Conservation (phyloP, 2,797 vertebrate species). For the Pangasius krempfi region DNA sequence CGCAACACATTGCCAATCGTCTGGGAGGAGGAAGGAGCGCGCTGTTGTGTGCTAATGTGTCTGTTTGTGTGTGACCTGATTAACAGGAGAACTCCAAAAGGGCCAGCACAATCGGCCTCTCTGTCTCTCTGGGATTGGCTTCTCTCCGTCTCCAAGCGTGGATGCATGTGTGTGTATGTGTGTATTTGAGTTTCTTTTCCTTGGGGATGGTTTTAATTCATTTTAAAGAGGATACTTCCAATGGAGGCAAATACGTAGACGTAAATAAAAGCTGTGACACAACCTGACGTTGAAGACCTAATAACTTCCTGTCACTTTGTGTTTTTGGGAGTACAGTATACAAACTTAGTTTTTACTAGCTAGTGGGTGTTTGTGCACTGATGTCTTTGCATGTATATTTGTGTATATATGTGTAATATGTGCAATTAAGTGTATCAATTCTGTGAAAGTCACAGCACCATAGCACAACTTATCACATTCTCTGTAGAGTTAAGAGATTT, state of each 20-base stretch:
- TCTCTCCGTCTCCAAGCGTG: slow-evolving; percentile 5
- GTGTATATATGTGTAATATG: neutral
- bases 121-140: slow-evolving; percentile 27
- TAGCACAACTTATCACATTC: neutral
- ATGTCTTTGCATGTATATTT: neutral
- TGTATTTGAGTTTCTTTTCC: slow-evolving; percentile 27
- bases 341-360: neutral
- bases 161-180: slow-evolving; percentile 27
- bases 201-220: slow-evolving; percentile 28
- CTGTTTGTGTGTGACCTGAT: slow-evolving; percentile 58
- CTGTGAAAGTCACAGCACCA: neutral
- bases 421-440: neutral
- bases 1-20: slow-evolving; percentile 76
- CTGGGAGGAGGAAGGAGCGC: slow-evolving; percentile 50
- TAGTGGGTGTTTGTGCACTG: neutral
- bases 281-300: neutral
- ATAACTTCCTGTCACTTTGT: neutral
- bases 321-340: neutral
- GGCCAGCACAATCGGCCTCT: slow-evolving; percentile 39
- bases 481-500: neutral
- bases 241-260: neutral
- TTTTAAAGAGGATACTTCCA: slow-evolving; percentile 18
- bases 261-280: slow-evolving; percentile 5
- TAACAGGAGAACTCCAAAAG: slow-evolving; percentile 47
- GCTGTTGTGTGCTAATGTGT: slow-evolving; percentile 53